Evolutionary conservation across 2,888 invertebrate genomes (phyloP), one percentile per base, ranked within the genome.

Genomic region (Trissolcus brochymenae): DNA sequence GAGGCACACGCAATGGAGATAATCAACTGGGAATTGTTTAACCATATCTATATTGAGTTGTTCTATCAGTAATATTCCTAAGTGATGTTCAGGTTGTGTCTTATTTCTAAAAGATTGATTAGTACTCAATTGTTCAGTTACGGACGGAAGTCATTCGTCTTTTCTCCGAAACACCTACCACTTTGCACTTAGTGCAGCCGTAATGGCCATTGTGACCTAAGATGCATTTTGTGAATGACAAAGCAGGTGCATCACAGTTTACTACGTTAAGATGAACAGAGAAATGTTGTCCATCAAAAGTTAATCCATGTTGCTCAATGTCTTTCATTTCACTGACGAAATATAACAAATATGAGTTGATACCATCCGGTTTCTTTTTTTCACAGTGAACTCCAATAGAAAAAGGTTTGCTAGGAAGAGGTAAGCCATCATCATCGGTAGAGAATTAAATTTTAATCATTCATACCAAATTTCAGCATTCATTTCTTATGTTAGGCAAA

Each of bases 21-120:
- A 11, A 41, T 41, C 41, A 2, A 41, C n/a, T n/a, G 41, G 41
- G 41, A 41, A 41, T 6, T 61, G 51, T 4, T n/a, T 14, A 4
- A 61, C 16, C 61, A 61, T 61, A n/a, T 61, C 50, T 35, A 61
- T 16, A 4, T 46, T 14, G 17, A 61, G 51, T 13, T 61, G 19
- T 19, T 61, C 61, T 19, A 61, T 40, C 50, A 51, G n/a, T 7
- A 51, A 51, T 17, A 13, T 16, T 40, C 13, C 51, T 19, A 51
- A 35, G 19, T 61, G 61, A 40, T 61, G 61, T 9, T 61, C 19
- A 4, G 50, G 51, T 40, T 61, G 51, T 11, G 3, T 19, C 29
- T 50, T 61, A 14, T 35, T 61, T 50, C 51, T 16, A 40, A 61
- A 61, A 2, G 61, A 51, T 9, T 4, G 2, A 51, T 61, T 19